Evolutionary conservation across 2,113 vertebrate genomes (phyloP).

Genomic region (Eptesicus fuscus): DNA sequence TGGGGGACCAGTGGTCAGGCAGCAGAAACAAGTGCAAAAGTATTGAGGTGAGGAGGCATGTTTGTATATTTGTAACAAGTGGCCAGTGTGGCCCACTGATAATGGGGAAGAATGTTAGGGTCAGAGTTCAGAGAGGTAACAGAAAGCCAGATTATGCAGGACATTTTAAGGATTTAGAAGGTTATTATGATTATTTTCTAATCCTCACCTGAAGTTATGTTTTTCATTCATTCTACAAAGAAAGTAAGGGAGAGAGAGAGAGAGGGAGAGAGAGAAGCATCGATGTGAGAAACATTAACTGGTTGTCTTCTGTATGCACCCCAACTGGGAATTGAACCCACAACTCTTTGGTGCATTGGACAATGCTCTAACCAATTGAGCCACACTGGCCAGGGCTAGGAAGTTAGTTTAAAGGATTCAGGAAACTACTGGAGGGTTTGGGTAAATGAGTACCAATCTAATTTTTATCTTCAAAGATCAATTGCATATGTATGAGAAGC

Average conservation of each 20-base stretch:
- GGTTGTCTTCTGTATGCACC: no score
- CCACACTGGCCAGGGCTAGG: not conserved
- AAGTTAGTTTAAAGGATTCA: not conserved
- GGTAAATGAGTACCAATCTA: not conserved
- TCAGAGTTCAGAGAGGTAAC: not conserved
- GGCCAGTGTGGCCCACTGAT: fast-evolving
- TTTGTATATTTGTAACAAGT: not conserved
- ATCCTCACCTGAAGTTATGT: no score
- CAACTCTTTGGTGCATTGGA: no score
- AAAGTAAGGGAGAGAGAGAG: no score
- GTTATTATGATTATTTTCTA: not conserved
- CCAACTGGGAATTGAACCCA: no score
- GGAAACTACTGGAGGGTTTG: not conserved
- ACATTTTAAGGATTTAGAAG: not conserved
- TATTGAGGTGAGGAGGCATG: not conserved
- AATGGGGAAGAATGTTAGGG: not conserved
- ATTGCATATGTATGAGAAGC: not conserved
- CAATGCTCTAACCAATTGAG: no score
- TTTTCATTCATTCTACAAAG: no score
- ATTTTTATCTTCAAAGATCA: not conserved
- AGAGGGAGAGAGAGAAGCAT: no score
- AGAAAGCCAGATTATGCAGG: not conserved
- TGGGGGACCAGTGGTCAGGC: not conserved
- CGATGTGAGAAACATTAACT: no score
- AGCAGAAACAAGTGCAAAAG: not conserved